Base-by-base conservation (phyloP, 2,797 vertebrate genomes). In the Tenualosa ilisha region DNA sequence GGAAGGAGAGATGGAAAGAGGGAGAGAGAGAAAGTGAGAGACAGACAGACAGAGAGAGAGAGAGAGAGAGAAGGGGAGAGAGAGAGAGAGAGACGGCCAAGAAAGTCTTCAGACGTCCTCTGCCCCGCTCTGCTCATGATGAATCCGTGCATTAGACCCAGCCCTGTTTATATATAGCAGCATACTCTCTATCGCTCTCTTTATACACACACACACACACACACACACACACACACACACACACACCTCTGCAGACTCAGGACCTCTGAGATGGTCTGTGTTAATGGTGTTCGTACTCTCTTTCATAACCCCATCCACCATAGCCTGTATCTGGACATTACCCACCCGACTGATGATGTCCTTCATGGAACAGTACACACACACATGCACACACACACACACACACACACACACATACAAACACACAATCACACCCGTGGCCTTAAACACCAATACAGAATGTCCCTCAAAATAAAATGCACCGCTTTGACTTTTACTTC, bases 141-240 rank as follows among this genome's bases (percentile, higher is more conserved):
- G 63, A 84, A 63, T 83, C 81, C 51, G 11, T 65, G 53, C 54
- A 79, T 83, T 82, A 85, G 68, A 26, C 53, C 40, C 53, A 17
- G 53, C 61, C 37, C 53, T 31, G 79, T 46, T 83, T 84, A 68
- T 50, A 61, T 79, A 75, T 68, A 86, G 82, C 17, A 20, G 17
- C 22, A 22, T 37, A 24, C 40, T 4, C 72, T 20, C 72, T 75
- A 31, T 31, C 24, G 40, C 68, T 75, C 31, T 75, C 15, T 17
- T 13, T 13, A 11, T 24, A 31, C 68, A 75, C 31, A 75, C 68
- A 75, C 68, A 75, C 68, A 75, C 13, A 75, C 72, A 46, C 31
- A 75, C 68, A 43, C 68, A 75, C 12, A 75, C 68, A 5, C 68
- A 75, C 68, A 75, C 68, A 40, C 31, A 75, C 68, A 72, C 65